Evolutionary conservation across 2,797 vertebrate species (phyloP).

Genomic region (Gouania willdenowi): DNA sequence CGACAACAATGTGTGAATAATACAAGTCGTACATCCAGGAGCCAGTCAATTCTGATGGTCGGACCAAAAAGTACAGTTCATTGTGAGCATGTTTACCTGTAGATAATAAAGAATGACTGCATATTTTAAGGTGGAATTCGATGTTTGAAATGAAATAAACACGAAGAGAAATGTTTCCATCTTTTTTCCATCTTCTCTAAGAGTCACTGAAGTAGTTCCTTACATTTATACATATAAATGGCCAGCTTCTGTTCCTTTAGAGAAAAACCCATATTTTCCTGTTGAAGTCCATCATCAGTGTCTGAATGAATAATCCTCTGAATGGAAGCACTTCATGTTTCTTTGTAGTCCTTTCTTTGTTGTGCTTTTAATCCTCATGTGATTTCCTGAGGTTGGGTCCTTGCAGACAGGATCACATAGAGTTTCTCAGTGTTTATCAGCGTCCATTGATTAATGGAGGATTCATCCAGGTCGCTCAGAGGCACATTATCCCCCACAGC

Average conservation of each 20-base stretch:
- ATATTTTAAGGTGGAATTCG: constrained; percentile 5
- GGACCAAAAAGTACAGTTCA: constrained; percentile 1
- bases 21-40: no score
- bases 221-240: no score
- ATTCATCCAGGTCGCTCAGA: constrained; percentile 17
- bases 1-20: no score
- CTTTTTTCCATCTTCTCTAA: not conserved
- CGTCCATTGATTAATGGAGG: no score
- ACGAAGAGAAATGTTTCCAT: constrained; percentile 1
- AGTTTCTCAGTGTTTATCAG: no score
- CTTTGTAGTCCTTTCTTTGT: constrained; percentile 6
- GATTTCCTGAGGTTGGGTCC: constrained; percentile 20
- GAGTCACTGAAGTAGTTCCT: no score
- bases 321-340: constrained; percentile 21
- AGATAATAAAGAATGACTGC: no score
- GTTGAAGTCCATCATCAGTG: constrained; percentile 3
- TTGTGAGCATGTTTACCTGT: not conserved
- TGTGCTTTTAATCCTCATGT: constrained; percentile 3
- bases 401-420: no score
- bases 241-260: no score
- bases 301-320: not conserved
- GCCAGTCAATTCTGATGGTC: no score
- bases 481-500: constrained; percentile 4
- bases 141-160: constrained; percentile 20
- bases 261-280: no score